Conservation (phyloP, 2,797 vertebrate genomes). For the Melanotaenia pygmaea region DNA sequence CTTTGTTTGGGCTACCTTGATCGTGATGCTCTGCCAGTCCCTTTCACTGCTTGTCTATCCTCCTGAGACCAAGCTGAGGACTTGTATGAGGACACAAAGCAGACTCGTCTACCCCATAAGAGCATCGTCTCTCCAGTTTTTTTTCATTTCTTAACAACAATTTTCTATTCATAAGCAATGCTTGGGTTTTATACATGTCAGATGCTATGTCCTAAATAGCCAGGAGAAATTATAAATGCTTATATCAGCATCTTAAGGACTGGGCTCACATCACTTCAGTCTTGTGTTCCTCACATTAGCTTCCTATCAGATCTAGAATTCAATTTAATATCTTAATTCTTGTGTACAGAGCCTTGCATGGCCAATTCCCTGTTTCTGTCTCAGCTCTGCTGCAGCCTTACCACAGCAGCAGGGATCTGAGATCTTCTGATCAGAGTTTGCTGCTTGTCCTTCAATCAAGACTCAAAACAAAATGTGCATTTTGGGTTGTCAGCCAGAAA, state of each 20-base stretch:
- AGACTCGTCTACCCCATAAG: neutral
- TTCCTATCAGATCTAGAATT: no score
- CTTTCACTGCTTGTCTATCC: conserved; percentile 30
- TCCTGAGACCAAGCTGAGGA: neutral
- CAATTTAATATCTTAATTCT: no score
- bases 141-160: neutral
- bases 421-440: no score
- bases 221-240: neutral
- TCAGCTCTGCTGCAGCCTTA: no score
- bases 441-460: no score
- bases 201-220: neutral
- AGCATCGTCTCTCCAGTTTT: neutral
- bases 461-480: no score
- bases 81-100: neutral
- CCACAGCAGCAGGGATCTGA: no score
- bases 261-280: no score
- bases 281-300: no score
- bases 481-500: no score
- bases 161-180: neutral
- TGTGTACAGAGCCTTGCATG: no score
- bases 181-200: neutral
- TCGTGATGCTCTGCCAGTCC: conserved; percentile 60
- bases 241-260: neutral
- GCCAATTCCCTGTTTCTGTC: no score
- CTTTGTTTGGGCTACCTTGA: conserved; percentile 60